Base-by-base conservation (phyloP, 1,140 invertebrate genomes). In the Drosophila nigromelanica region DNA sequence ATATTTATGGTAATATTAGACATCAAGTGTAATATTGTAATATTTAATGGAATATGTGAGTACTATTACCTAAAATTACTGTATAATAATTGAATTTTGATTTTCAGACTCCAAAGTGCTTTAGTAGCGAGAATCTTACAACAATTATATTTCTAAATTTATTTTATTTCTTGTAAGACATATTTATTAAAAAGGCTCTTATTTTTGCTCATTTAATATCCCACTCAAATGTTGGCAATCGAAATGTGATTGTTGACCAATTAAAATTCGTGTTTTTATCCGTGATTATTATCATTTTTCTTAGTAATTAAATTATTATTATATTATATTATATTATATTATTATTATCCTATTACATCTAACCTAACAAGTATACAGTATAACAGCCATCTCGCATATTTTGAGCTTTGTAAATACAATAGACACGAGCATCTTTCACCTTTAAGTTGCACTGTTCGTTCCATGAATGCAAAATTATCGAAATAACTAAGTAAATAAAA, bases 361-460 rank as follows among this genome's bases (percentile, higher is more conserved):
- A 21, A 15, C 7, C 18, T 56, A 42, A 5, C 15, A 40, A 27
- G 54, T 56, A 42, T 42, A 56, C 4, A 24, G 35, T 56, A 11
- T 72, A 43, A 72, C 69, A 72, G 69, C 69, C 69, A 43, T 72
- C 69, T 45, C 30, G 69, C 69, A 66, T 64, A 66, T 50, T 51
- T 58, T 66, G 69, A 72, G 69, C 69, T 45, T 62, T 71, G 59
- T 68, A 56, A 39, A 66, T 63, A 62, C 59, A 71, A 61, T 33
- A 42, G 39, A 55, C 40, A 66, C 24, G 56, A 66, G 30, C 50
- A 68, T 45, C 14, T 83, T 80, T 83, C 80, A 83, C 80, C 80
- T 76, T 60, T 72, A 47, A 83, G 76, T 83, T 83, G 55, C 68
- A 83, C 76, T 79, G 51, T 52, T 35, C 76, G 80, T 83, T 83